Evolutionary conservation across 2,888 invertebrate species (phyloP), one percentile per base, ranked within the genome.

Genomic region (Euspilapteryx auroguttella): DNA sequence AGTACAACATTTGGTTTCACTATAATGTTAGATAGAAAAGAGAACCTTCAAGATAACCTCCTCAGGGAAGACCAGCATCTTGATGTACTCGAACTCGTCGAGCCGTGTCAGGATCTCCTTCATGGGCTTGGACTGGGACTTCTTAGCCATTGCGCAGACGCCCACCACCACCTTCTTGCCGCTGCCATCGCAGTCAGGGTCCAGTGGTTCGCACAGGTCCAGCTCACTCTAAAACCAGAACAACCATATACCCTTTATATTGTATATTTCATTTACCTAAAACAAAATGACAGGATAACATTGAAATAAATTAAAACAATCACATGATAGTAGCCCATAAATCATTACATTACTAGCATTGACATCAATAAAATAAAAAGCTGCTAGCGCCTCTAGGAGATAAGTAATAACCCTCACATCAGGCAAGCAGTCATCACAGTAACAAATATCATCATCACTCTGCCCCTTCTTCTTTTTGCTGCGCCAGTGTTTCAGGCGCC

Each of bases 91-190:
- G 59, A 97, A 98, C 64, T 97, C 96, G 47, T 94, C 89, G 32
- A 99, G 83, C 21, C 98, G 81, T 2, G 91, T 93, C 32, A 99
- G 82, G 46, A 99, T 99, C 71, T 98, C 98, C 55, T 91, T 91
- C 99, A 99, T 99, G 9, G 99, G 99, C 66, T 97, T 98, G 38
- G 97, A 96, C 55, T 94, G 92, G 21, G 97, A 95, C 71, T 99
- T 99, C 75, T 99, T 98, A 51, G 93, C 90, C 99, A 99, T 99
- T 41, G 99, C 98, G 79, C 99, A 99, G 34, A 99, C 89, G 36
- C 99, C 99, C 46, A 99, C 95, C 56, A 95, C 82, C 45, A 99
- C 94, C 54, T 95, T 92, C 63, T 93, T 93, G 47, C 87, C 88
- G 33, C 66, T 55, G 77, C 81, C 78, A 68, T 81, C 81, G 41